Evolutionary conservation across 2,113 vertebrate genomes (phyloP), one percentile per base, ranked within the genome.

Genomic region (Malurus cyaneus): DNA sequence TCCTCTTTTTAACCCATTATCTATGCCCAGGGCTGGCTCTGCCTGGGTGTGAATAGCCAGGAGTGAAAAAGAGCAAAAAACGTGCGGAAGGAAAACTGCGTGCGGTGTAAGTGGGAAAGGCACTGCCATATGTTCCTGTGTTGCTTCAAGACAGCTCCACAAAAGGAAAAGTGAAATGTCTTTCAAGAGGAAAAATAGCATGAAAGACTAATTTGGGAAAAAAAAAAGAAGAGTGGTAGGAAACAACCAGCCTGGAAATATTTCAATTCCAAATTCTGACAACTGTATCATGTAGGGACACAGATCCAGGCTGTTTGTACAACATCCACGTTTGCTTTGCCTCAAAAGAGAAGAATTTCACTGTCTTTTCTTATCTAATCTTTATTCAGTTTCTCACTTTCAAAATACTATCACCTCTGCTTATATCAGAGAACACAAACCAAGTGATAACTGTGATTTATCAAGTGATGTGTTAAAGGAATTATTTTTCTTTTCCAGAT

Each of bases 31-130:
- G 53, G 34, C 29, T 42, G 36, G 12, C 23, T 49, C 49, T 70
- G 36, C 47, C 42, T 52, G 21, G 39, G 41, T 29, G 34, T 28
- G 54, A 49, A 41, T 26, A 86, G 66, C 15, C 18, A 91, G 64
- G 19, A 95, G 64, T 11, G 44, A 71, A 83, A 89, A 94, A 74
- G 64, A 95, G 41, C 82, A 93, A 66, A 47, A 56, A 69, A 65
- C 5, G 29, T 18, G 66, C 32, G 20, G 47, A 44, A 70, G 54
- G 90, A 41, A 53, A 80, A 72, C 8, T 4, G 9, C 5, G 32
- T 54, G 26, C 2, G 3, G 6, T 8, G 41, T 78, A 52, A 92
- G 88, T 8, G 52, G 81, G 54, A 80, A 71, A 78, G 32, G 41
- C 67, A 19, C 23, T 72, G 44, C 85, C 82, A 44, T 47, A 62